These are phyloP conservation scores for Hypotaenidia okinawae DNA, from an alignment of 2,797 vertebrate genomes.

Conservation along the genomic window DNA sequence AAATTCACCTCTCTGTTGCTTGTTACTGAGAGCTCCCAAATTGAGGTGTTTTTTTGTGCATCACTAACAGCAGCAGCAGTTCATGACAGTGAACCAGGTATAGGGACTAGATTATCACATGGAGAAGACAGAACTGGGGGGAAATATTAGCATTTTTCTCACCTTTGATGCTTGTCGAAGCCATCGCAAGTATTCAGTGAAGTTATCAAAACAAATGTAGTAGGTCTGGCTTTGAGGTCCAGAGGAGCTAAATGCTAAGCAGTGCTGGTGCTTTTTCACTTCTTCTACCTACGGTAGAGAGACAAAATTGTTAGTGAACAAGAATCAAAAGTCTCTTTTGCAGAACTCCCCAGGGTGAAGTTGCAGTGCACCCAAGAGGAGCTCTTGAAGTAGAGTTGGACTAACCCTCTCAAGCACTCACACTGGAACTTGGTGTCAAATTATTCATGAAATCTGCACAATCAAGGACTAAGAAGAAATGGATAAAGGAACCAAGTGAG, in stretches of 20 bases:
- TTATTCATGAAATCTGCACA: not conserved
- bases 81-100: not conserved
- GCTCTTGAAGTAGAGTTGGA: not conserved
- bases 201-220: constrained; percentile 96
- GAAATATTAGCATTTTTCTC: not conserved
- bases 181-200: constrained; percentile 97
- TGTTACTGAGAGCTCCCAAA: not conserved
- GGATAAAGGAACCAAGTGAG: not conserved
- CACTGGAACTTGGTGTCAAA: not conserved
- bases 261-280: constrained; percentile 98
- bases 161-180: constrained; percentile 96
- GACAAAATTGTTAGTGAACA: not conserved
- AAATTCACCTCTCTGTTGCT: not conserved
- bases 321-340: not conserved
- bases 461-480: not conserved
- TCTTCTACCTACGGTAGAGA: constrained; percentile 89
- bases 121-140: not conserved
- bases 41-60: rapidly evolving
- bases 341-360: not conserved
- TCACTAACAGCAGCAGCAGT: not conserved
- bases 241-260: constrained; percentile 96
- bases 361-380: not conserved
- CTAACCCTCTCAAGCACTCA: not conserved
- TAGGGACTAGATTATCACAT: not conserved
- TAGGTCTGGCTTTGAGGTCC: constrained; percentile 98